phyloP scores from a whole-genome alignment of 2,888 invertebrate genomes.

The Hololepta plana region DNA sequence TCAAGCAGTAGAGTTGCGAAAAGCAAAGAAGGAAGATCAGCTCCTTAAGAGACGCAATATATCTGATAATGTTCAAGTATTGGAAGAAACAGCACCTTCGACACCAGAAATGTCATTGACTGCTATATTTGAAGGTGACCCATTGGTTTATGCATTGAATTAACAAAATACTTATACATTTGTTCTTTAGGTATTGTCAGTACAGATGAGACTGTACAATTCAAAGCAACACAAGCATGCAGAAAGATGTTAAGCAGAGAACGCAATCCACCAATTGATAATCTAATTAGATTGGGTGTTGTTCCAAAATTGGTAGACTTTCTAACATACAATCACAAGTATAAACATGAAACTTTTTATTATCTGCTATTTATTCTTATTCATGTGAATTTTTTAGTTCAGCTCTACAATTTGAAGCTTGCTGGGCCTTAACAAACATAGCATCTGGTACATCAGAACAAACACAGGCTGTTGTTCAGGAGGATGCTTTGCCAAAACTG shows the following conservation, averaged over 20 bases:
- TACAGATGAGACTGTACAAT: conserved; percentile 39
- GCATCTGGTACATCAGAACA: conserved; percentile 89
- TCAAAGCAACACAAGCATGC: conserved; percentile 61
- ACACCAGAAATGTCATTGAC: conserved; percentile 24
- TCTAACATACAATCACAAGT: conserved; percentile 54
- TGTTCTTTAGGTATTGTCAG: conserved; percentile 41
- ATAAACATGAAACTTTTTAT: conserved; percentile 10
- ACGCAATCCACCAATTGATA: conserved; percentile 78
- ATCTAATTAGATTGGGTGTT: conserved; percentile 67
- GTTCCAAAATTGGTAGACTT: conserved; percentile 70
- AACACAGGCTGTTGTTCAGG: conserved; percentile 70
- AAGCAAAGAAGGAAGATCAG: conserved; percentile 87
- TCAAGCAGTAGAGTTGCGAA: conserved; percentile 77
- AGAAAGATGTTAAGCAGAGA: conserved; percentile 78
- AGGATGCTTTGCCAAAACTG: conserved; percentile 73
- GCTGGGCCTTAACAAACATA: conserved; percentile 96
- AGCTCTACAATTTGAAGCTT: conserved; percentile 80
- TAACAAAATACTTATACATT: neutral
- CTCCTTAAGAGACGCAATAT: conserved; percentile 80
- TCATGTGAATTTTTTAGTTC: conserved; percentile 36
- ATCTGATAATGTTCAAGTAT: conserved; percentile 32
- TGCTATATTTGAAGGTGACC: conserved; percentile 40
- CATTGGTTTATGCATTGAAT: neutral
- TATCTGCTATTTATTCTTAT: conserved; percentile 5
- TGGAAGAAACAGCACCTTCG: conserved; percentile 33